Evolutionary conservation across 2,888 invertebrate genomes (phyloP), one percentile per base, ranked within the genome.

Genomic region (Rotaria sp.): DNA sequence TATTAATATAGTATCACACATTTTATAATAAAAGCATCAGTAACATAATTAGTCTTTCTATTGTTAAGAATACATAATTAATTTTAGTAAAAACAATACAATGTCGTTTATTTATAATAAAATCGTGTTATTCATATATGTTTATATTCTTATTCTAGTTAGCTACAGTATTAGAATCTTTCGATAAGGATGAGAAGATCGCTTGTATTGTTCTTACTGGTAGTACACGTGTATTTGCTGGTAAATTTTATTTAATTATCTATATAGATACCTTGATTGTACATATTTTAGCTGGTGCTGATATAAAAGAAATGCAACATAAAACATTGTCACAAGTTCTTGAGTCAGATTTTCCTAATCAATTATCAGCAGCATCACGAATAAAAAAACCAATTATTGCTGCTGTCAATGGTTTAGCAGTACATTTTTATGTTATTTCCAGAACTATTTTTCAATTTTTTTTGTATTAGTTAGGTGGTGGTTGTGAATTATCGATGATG

Each of bases 401-500:
- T 55, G 99, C 98, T 87, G 99, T 99, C 41, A 99, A 99, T 91
- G 99, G 99, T 86, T 98, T 95, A 92, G 97, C 98, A 45, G 80
- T 80, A 80, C n/a, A 45, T n/a, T 89, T 11, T 13, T 11, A 3
- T 55, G 26, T 26, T 26, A 5, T 24, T 55, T 13, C 2, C 7
- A 26, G 7, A 26, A 21, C 18, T 35, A 7, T 38, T 15, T 35
- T 5, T 18, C 5, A 0, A 15, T 15, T 21, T 35, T n/a, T 30
- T 67, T 21, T 67, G 11, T 21, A 35, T 67, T 59, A 75, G 94
- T 93, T 98, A 24, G 99, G 99, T 26, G 99, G 99, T 84, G 99
- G 99, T 0, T 97, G 97, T 92, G 99, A 99, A 92, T 91, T 99
- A 87, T 98, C 98, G 2, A 97, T 99, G 98, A 96, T 98, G 94